These are phyloP conservation scores for Squalus acanthias DNA, from an alignment of 2,797 vertebrate genomes.

Conservation along the genomic window DNA sequence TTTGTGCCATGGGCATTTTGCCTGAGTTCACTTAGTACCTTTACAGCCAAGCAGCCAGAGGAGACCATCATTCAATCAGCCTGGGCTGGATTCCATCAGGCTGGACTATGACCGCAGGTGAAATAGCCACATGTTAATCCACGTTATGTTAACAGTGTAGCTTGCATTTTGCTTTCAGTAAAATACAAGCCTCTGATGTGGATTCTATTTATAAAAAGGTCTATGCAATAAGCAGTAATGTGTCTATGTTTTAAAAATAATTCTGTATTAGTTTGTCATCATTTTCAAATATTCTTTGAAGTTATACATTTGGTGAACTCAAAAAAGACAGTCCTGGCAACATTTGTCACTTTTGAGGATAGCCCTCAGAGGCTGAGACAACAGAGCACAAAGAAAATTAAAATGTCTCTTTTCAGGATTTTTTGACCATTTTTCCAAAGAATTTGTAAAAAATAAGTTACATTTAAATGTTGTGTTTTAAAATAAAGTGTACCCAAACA, in stretches of 20 bases:
- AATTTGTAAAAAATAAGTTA: background rate
- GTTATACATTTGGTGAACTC: background rate
- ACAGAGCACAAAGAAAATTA: background rate
- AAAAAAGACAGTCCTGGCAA: background rate
- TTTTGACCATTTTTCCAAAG: background rate
- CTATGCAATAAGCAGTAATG: background rate
- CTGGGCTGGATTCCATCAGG: background rate
- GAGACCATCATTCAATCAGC: background rate
- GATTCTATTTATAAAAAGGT: background rate
- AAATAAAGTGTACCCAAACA: background rate
- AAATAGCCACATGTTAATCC: background rate
- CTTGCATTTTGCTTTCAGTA: too few species aligned
- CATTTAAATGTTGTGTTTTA: background rate
- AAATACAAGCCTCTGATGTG: background rate
- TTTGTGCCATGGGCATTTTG: background rate
- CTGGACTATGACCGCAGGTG: background rate
- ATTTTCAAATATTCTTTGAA: background rate
- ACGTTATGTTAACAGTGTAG: background rate
- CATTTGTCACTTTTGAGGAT: background rate
- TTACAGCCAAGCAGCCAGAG: background rate
- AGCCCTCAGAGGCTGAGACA: background rate
- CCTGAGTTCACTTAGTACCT: background rate
- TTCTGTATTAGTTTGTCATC: background rate
- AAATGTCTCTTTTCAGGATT: background rate
- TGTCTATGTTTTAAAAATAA: background rate